A percentile compares a stretch with the other conserved stretches of the same genome.
Conservation (phyloP, 2,888 invertebrate genomes). For the Oscheius myriophilus region DNA sequence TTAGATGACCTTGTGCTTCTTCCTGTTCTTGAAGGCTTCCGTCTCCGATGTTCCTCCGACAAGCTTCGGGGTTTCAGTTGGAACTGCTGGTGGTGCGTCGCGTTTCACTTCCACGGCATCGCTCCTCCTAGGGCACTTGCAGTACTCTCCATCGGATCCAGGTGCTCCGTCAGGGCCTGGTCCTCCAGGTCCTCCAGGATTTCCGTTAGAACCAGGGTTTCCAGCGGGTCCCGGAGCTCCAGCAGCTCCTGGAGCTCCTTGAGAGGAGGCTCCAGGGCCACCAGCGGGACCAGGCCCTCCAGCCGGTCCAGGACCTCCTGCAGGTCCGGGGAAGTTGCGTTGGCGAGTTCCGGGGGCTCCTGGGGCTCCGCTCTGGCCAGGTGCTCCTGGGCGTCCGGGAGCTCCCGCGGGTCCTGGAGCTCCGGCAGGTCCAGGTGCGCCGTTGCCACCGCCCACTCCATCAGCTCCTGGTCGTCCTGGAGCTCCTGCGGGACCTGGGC, state of each 20-base stretch:
- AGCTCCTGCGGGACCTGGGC: neutral
- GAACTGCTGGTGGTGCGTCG: neutral
- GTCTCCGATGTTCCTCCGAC: conserved; percentile 25
- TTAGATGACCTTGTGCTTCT: conserved; percentile 5
- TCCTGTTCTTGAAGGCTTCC: conserved; percentile 14
- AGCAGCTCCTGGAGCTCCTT: conserved; percentile 10
- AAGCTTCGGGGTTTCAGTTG: neutral
- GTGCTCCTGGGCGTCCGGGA: conserved; percentile 7
- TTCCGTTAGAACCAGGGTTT: conserved; percentile 2
- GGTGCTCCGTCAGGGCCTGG: neutral
- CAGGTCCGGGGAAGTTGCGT: neutral
- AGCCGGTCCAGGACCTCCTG: conserved; percentile 7
- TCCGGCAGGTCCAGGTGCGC: neutral
- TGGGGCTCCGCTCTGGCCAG: conserved; percentile 4
- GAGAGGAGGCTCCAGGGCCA: neutral
- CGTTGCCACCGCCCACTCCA: neutral
- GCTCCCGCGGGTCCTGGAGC: neutral
- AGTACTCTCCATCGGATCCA: neutral
- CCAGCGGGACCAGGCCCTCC: conserved; percentile 13
- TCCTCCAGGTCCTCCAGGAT: conserved; percentile 18
- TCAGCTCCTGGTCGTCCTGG: neutral
- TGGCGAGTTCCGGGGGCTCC: conserved; percentile 19
- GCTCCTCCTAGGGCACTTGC: conserved; percentile 12
- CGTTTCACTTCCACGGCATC: too few relatives aligned
- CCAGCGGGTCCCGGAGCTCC: conserved; percentile 21